Base-by-base conservation (phyloP, 37 sponge, comb jelly and placozoan genomes). In the Beroe ovata region DNA sequence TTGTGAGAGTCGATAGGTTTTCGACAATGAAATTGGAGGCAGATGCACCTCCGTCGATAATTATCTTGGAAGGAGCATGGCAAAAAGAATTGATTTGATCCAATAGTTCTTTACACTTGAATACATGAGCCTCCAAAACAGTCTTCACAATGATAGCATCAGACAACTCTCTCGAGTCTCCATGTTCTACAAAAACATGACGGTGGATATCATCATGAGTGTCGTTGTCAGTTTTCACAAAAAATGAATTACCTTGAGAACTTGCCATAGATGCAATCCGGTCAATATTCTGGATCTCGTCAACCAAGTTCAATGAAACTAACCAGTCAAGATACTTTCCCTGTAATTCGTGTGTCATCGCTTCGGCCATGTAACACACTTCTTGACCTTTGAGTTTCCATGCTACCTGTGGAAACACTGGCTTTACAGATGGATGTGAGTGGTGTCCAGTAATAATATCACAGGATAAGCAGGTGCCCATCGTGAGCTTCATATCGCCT, bases 111-210 rank as follows among this genome's bases (percentile, higher is more conserved):
- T 77, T 77, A 41, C 47, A 18, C 4, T 28, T 38, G 23, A 77
- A 77, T 6, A 23, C 84, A 77, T 77, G 84, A 54, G 84, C 84
- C 21, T 77, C 84, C 29, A 77, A 21, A 20, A 77, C 84, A 19
- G 84, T 23, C 28, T 35, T 1, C 11, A 77, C 84, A 39, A 41
- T 4, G 47, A 42, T 23, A 16, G 47, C 47, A 26, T 39, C 3
- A 23, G 47, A 28, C 1, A 32, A 11, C 1, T 36, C n/a, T 40
- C 33, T 39, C 11, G 3, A 20, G 26, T 40, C 84, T 36, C 16
- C n/a, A 8, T n/a, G 21, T 11, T 42, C 84, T 11, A 19, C 21
- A 22, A 39, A 21, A 36, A 35, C 1, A 4, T 41, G 20, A 3
- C 41, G 3, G n/a, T 26, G 25, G 22, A 42, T 16, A 11, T 47